These are phyloP conservation scores for Calephelis virginiensis DNA, from an alignment of 1,140 invertebrate genomes.

Conservation along the genomic window DNA sequence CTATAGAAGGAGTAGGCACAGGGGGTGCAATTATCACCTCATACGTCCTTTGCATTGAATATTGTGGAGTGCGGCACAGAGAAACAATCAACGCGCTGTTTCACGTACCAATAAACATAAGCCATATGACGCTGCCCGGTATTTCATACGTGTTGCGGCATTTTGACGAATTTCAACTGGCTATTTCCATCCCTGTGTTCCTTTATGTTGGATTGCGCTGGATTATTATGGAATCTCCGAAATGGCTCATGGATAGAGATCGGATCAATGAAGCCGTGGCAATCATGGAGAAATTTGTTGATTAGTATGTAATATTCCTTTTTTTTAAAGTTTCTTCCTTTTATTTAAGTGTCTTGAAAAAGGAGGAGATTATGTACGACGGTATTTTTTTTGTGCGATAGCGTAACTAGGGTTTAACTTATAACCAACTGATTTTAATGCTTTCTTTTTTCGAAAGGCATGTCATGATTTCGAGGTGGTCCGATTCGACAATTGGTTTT, in stretches of 20 bases:
- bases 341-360: neutral
- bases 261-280: constrained; percentile 37
- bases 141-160: constrained; percentile 53
- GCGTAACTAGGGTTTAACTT: too few relatives aligned
- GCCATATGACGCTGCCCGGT: constrained; percentile 51
- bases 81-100: constrained; percentile 50
- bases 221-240: constrained; percentile 55
- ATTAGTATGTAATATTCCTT: constrained; percentile 44
- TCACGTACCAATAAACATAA: constrained; percentile 50
- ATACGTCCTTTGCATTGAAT: constrained; percentile 52
- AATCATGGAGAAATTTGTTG: constrained; percentile 52
- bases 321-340: neutral
- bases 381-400: too few relatives aligned
- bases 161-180: constrained; percentile 50
- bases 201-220: constrained; percentile 41
- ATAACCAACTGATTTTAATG: too few relatives aligned
- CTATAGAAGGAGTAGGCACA: constrained; percentile 48
- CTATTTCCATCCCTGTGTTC: constrained; percentile 49
- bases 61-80: constrained; percentile 42
- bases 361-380: neutral
- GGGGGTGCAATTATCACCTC: constrained; percentile 52
- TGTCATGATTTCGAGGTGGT: too few relatives aligned
- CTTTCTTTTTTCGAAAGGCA: too few relatives aligned
- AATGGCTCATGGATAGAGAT: constrained; percentile 57
- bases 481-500: too few relatives aligned